Evolutionary conservation across 2,797 vertebrate genomes (phyloP).

Genomic region (Xiphorhynchus erythropygius): DNA sequence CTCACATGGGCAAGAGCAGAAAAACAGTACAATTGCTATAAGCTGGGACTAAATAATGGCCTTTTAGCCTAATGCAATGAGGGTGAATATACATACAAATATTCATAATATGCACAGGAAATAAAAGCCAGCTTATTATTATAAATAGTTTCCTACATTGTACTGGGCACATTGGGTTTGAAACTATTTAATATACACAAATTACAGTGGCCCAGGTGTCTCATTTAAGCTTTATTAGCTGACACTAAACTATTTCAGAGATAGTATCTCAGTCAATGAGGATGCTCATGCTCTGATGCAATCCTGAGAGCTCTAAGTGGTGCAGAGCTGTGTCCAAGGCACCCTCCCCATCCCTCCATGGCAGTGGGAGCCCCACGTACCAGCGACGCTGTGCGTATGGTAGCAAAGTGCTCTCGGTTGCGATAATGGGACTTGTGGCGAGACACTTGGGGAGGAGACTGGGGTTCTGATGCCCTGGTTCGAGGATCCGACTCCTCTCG

Average conservation of each 20-base stretch:
- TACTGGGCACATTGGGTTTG: not conserved
- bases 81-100: not conserved
- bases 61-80: not conserved
- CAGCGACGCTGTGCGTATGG: conserved; percentile 96
- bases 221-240: not conserved
- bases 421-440: conserved; percentile 92
- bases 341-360: not conserved
- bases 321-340: not conserved
- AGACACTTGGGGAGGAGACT: conserved; percentile 90
- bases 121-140: not conserved
- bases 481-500: conserved; percentile 87
- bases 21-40: not conserved
- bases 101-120: not conserved
- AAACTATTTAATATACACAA: not conserved
- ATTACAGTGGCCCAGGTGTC: not conserved
- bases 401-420: conserved; percentile 98
- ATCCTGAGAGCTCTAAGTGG: not conserved
- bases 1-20: not conserved
- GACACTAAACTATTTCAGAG: not conserved
- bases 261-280: not conserved
- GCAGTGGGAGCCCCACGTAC: conserved; percentile 68
- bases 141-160: not conserved
- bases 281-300: not conserved
- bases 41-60: not conserved
- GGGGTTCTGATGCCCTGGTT: conserved; percentile 85